Base-by-base conservation (phyloP, 1,140 invertebrate species). In the Mesaphorura yosii region DNA sequence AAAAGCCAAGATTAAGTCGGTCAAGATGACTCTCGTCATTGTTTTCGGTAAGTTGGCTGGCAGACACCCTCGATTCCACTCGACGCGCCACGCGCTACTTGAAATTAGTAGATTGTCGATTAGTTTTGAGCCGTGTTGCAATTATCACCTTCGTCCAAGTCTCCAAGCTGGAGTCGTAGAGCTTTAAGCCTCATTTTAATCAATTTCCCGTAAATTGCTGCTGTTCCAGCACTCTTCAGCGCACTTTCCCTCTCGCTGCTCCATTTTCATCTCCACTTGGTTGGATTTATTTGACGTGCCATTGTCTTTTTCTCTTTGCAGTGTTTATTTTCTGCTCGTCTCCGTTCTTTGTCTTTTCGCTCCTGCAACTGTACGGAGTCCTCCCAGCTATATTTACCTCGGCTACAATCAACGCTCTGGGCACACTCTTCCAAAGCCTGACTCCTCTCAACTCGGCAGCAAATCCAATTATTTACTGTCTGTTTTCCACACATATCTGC, bases 281-380 rank as follows among this genome's bases (percentile, higher is more conserved):
- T 10, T 34, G 10, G 10, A 34, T 34, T 10, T 34, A n/a, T 34
- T 10, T 34, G n/a, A 34, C 10, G n/a, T 34, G n/a, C 31, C 31
- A 34, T 34, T n/a, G n/a, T 34, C n/a, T 34, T 34, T n/a, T 34
- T 34, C n/a, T 34, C 31, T 34, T 34, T 34, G 15, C 78, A 93
- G 90, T 92, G 15, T 96, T 95, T 70, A 84, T 95, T 47, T 66
- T 94, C 2, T 95, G 91, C 72, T 95, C 90, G 90, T 91, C 87
- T 60, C 92, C 92, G 0, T 96, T 90, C 68, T 88, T 94, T 66
- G 76, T 95, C 29, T 95, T 91, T 69, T 88, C 93, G 68, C 70
- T 95, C 20, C 76, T 95, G 1, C 86, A 92, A 78, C 87, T 94
- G 26, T 94, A 84, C 69, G 85, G 80, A 15, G 79, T 82, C 66